Base-by-base conservation (phyloP, 2,797 vertebrate species). In the Acrossocheilus fasciatus region DNA sequence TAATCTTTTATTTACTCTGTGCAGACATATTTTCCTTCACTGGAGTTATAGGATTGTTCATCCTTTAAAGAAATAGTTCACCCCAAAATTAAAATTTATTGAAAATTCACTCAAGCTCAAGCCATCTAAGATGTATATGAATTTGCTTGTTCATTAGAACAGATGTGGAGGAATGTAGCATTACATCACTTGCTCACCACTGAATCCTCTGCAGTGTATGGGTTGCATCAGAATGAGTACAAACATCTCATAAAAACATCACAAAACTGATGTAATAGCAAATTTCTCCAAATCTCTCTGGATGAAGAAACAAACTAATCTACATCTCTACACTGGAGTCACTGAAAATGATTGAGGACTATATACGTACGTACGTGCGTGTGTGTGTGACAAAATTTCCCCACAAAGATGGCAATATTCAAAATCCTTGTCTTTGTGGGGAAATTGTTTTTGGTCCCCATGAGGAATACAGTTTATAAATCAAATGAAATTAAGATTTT, bases 351-450 rank as follows among this genome's bases (percentile, higher is more conserved):
- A 50, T 50, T 15, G 47, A 50, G 14, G 14, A 4, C 4, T 50
- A 0, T 47, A 1, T 0, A 8, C 39, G 1, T 8, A 1, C 7
- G 1, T 8, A 6, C 6, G 12, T 4, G 12, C 2, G 52, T 54
- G 52, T 54, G 6, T 54, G 17, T 54, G 18, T 8, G 6, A 7
- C 17, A 54, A 54, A 20, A 2, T 54, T 0, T 54, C 52, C 18
- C 7, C 18, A 9, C 52, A 20, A 20, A 54, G 4, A 20, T 20
- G 18, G 18, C 17, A 54, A 20, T 54, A 54, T 20, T 8, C 52
- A 54, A 2, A 54, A 54, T 54, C 52, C 18, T 54, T 54, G 52
- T 54, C 2, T 17, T 54, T 52, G 4, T 52, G 50, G 50, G 50
- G 50, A 2, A 17, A 17, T 59, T 36, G 2, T 4, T n/a, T 3